phyloP scores from a whole-genome alignment of 1,140 invertebrate species.

The Archegozetes longisetosus region DNA sequence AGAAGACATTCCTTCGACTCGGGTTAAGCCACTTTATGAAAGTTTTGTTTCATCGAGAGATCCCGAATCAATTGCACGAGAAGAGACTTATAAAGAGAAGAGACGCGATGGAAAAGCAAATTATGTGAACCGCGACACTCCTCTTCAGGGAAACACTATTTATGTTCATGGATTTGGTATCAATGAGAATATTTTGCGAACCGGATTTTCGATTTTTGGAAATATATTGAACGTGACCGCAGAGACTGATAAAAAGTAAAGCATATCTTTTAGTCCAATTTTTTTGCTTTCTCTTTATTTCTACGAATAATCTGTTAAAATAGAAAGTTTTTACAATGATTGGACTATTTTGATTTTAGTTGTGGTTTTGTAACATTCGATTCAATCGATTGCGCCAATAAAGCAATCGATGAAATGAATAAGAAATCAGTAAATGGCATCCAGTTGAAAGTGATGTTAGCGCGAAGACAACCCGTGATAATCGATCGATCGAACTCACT shows the following conservation, averaged over 20 bases:
- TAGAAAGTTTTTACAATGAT: neutral
- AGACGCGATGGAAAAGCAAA: constrained; percentile 30
- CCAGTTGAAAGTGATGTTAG: constrained; percentile 59
- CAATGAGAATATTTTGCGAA: constrained; percentile 61
- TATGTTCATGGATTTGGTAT: constrained; percentile 65
- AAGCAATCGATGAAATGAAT: constrained; percentile 72
- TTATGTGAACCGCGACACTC: constrained; percentile 37
- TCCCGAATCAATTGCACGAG: constrained; percentile 32
- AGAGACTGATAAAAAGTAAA: constrained; percentile 69
- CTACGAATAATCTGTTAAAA: too few species aligned
- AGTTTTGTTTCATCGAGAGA: constrained; percentile 68
- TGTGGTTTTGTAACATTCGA: constrained; percentile 87
- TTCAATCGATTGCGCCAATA: constrained; percentile 63
- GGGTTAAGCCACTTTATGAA: constrained; percentile 49
- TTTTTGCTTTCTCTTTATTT: constrained; percentile 12
- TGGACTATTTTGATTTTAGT: constrained; percentile 34
- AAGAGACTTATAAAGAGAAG: constrained; percentile 34
- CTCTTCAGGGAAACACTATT: constrained; percentile 61
- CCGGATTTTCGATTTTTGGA: constrained; percentile 57
- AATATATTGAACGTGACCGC: constrained; percentile 72
- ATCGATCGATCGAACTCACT: neutral
- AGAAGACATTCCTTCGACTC: neutral
- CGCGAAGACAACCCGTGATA: constrained; percentile 50
- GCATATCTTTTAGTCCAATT: constrained; percentile 12
- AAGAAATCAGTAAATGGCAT: constrained; percentile 59